Conservation (phyloP, 64 coral and sea anemone genomes). For the Dendronephthya gigantea region DNA sequence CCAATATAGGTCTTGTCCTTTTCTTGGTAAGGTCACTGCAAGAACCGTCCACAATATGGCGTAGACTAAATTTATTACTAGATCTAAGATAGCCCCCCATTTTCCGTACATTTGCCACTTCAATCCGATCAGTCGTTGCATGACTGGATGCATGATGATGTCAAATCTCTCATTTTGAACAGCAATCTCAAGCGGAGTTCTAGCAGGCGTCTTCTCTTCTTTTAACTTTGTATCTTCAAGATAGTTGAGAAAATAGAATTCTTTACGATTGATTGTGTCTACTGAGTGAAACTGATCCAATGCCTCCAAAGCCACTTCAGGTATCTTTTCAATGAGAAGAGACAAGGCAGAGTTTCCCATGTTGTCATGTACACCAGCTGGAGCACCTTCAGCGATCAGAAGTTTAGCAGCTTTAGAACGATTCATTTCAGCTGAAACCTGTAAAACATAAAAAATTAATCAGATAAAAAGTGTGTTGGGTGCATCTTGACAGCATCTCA, state of each 20-base stretch:
- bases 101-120: constrained; percentile 10
- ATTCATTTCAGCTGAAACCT: constrained; percentile 11
- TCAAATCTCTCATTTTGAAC: constrained; percentile 8
- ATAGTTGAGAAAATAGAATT: constrained; percentile 10
- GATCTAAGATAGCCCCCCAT: background rate
- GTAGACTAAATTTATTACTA: background rate
- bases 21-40: background rate
- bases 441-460: background rate
- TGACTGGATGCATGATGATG: constrained; percentile 6
- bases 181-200: background rate
- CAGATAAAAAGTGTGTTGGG: too few relatives aligned
- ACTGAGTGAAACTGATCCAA: background rate
- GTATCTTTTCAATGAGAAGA: constrained; percentile 13
- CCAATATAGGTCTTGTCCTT: background rate
- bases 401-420: constrained; percentile 12
- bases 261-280: constrained; percentile 20
- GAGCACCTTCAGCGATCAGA: background rate
- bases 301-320: background rate
- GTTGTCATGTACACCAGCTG: constrained; percentile 1
- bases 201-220: background rate
- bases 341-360: constrained; percentile 10
- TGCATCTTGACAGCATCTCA: background rate
- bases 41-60: constrained; percentile 5
- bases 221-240: background rate
- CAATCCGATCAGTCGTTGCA: background rate